Evolutionary conservation across 2,113 vertebrate species (phyloP).

Genomic region (Noctilio leporinus): DNA sequence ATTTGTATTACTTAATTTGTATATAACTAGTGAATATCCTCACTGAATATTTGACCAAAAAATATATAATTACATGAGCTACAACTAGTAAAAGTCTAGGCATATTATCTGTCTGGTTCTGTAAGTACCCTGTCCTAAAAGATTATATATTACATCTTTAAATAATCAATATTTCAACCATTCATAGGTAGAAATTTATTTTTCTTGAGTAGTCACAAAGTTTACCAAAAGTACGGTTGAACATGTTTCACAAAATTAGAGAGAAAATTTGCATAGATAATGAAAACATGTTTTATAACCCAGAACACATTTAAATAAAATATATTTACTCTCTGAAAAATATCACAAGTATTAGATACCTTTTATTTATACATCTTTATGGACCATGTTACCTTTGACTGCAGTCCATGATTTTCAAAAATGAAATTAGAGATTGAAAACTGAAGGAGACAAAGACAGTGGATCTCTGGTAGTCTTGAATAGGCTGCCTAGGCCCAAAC

Average conservation of each 20-base stretch:
- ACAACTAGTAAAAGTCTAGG: neutral
- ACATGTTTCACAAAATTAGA: neutral
- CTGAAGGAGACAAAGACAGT: too few relatives aligned
- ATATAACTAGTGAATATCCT: neutral
- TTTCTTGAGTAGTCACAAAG: conserved; percentile 17
- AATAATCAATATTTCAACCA: neutral
- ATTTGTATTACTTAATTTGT: neutral
- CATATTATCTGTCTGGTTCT: neutral
- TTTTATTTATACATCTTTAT: neutral
- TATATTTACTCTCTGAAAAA: neutral
- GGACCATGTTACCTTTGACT: neutral
- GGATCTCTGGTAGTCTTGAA: too few relatives aligned
- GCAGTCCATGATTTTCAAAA: neutral
- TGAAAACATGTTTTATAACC: neutral
- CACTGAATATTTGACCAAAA: neutral
- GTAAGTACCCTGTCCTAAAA: neutral
- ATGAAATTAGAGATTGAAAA: too few relatives aligned
- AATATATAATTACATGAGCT: neutral
- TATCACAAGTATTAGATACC: neutral
- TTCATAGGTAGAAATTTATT: neutral
- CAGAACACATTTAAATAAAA: neutral
- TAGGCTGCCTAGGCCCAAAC: too few relatives aligned
- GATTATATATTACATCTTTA: neutral
- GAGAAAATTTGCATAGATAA: neutral
- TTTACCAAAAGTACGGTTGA: neutral